Evolutionary conservation across 2,797 vertebrate species (phyloP).

Genomic region (Acanthis flammea): DNA sequence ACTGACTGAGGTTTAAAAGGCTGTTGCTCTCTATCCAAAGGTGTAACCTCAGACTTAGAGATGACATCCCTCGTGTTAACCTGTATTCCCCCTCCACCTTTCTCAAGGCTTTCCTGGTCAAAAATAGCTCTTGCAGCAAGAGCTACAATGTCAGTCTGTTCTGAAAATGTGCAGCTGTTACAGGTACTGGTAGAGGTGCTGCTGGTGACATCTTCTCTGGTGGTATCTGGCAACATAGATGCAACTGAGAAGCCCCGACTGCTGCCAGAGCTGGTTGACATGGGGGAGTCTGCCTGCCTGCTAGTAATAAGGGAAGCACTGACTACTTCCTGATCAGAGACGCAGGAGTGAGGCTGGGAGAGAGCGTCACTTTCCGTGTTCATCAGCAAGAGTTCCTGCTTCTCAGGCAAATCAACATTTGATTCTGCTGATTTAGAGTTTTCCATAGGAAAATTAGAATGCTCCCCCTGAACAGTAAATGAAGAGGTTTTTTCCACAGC

Average conservation of each 20-base stretch:
- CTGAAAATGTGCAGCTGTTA: constrained; percentile 87
- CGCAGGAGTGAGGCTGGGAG: constrained; percentile 81
- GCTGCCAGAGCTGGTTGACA: constrained; percentile 84
- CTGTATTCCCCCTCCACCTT: constrained; percentile 60
- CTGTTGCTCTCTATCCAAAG: constrained; percentile 81
- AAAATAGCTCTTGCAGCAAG: constrained; percentile 90
- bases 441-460: constrained; percentile 68
- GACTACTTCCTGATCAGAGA: constrained; percentile 84
- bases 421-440: constrained; percentile 65
- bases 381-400: constrained; percentile 74
- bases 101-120: constrained; percentile 87
- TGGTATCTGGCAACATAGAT: constrained; percentile 89
- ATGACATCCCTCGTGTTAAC: constrained; percentile 39
- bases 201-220: constrained; percentile 79
- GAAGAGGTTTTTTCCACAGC: constrained; percentile 57
- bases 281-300: constrained; percentile 89
- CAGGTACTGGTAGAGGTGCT: constrained; percentile 79
- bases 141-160: constrained; percentile 94
- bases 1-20: constrained; percentile 74
- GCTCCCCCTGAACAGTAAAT: constrained; percentile 50
- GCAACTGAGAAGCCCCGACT: constrained; percentile 94
- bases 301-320: constrained; percentile 75
- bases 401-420: constrained; percentile 64
- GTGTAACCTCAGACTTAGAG: constrained; percentile 66
- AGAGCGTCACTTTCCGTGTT: constrained; percentile 65